Evolutionary conservation across 2,113 vertebrate species (phyloP), one percentile per base, ranked within the genome.

Genomic region (Corythaixoides concolor): DNA sequence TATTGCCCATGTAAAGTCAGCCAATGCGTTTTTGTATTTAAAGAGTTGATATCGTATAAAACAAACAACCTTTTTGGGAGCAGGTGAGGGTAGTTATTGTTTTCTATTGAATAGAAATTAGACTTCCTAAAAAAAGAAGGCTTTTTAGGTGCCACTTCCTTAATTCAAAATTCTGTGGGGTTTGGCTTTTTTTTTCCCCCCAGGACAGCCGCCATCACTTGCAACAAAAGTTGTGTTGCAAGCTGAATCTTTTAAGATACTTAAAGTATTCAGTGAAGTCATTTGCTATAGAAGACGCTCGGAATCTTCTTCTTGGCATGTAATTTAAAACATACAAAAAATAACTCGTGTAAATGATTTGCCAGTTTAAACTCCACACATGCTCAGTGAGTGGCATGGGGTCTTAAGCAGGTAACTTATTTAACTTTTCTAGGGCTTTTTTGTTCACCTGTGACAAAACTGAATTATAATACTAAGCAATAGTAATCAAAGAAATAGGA

Each of bases 401-500:
- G 95, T 88, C 83, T 92, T 77, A 92, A 93, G 70, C 80, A 83
- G 68, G 45, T 96, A 90, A 96, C 64, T 88, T 59, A 86, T 56
- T 77, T 68, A 59, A 41, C 15, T 73, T 91, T 93, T 93, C 62
- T 93, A 89, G 93, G 72, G 67, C 23, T 63, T 95, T 93, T 93
- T 81, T 90, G 64, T 81, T 97, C 55, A 92, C 73, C 62, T 96
- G 86, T 91, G 91, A 53, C 91, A 85, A 87, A 91, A 81, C 4
- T 19, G 80, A 92, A 78, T 86, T 95, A 80, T 87, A 87, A 94
- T 90, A 92, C 53, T 68, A 79, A 90, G 88, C 80, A 93, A 87
- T 73, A 91, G 77, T 68, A 89, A 94, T 95, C 35, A 85, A 95
- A 97, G 82, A 88, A 74, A 91, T 82, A 90, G 94, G 45, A 88